Percentiles rank a stretch among this genome's conserved stretches.
Evolutionary conservation across 2,113 vertebrate species (phyloP).

Genomic region (Xyliphius kryptos): DNA sequence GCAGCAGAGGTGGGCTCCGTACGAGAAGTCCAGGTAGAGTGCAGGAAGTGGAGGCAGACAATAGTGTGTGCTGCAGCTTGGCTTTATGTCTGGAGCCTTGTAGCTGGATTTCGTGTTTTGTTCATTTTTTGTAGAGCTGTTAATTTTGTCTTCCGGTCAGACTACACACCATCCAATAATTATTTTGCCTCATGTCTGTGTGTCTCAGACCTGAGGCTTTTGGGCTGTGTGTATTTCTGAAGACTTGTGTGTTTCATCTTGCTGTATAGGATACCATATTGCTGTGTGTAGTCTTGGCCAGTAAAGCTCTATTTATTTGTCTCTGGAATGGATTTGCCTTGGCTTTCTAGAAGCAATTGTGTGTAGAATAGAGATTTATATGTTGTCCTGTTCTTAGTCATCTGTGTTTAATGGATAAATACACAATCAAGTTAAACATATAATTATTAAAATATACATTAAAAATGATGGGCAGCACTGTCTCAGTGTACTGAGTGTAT

Average conservation of each 20-base stretch:
- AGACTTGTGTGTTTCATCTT: constrained; percentile 40
- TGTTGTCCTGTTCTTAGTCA: constrained; percentile 30
- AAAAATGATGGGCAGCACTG: too few relatives aligned
- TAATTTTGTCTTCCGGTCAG: constrained; percentile 32
- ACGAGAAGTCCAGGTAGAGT: constrained; percentile 52
- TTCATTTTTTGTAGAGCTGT: constrained; percentile 9
- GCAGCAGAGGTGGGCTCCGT: constrained; percentile 51
- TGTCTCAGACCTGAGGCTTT: constrained; percentile 14
- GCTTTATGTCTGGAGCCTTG: constrained; percentile 32
- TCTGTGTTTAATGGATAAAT: constrained; percentile 31
- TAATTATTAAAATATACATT: too few relatives aligned
- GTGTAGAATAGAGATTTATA: constrained; percentile 37
- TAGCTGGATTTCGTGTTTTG: constrained; percentile 2
- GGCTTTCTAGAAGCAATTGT: constrained; percentile 40
- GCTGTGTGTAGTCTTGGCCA: constrained; percentile 40
- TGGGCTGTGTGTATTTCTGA: constrained; percentile 40
- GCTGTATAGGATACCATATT: constrained; percentile 32
- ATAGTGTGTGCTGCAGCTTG: constrained; percentile 39
- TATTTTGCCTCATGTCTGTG: neutral
- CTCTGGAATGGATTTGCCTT: constrained; percentile 33
- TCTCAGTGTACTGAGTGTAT: too few relatives aligned
- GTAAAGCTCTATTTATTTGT: constrained; percentile 35
- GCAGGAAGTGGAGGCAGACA: constrained; percentile 25
- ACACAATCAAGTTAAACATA: neutral
- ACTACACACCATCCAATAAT: constrained; percentile 38